Percentiles rank a stretch among this genome's conserved stretches.
These are phyloP conservation scores for Nasonia vitripennis DNA, from an alignment of 1,140 invertebrate genomes.

Conservation along the genomic window DNA sequence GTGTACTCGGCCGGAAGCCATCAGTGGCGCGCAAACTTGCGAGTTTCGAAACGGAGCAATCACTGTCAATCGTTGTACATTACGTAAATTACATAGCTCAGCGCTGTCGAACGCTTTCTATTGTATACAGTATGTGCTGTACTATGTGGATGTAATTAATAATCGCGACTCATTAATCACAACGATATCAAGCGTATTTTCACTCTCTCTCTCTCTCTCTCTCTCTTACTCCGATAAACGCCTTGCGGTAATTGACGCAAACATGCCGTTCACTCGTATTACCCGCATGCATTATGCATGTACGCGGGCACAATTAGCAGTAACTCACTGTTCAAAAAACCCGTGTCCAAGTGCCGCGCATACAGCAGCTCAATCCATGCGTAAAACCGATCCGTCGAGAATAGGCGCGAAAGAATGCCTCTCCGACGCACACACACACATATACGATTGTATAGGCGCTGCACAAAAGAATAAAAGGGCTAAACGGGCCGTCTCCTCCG, in stretches of 20 bases:
- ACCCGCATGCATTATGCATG: no score
- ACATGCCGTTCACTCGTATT: no score
- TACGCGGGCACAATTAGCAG: no score
- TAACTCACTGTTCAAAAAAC: not conserved
- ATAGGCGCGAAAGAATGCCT: not conserved
- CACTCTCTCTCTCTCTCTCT: no score
- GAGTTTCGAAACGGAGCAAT: not conserved
- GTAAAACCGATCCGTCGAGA: not conserved
- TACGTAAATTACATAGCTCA: not conserved
- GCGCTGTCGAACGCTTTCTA: no score
- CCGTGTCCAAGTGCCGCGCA: not conserved
- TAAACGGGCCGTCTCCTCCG: conserved; percentile 45
- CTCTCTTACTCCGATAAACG: no score
- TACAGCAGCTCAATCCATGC: not conserved
- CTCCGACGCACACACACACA: not conserved
- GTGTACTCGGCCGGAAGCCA: not conserved
- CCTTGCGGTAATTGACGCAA: no score
- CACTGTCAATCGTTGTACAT: not conserved
- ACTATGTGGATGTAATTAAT: no score
- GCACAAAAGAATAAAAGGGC: not conserved
- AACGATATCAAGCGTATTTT: no score
- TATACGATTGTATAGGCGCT: not conserved
- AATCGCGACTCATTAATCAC: no score
- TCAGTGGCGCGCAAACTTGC: not conserved
- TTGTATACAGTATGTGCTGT: no score